Evolutionary conservation across 2,888 invertebrate species (phyloP), one percentile per base, ranked within the genome.

Genomic region (Pyrrhosoma nymphula): DNA sequence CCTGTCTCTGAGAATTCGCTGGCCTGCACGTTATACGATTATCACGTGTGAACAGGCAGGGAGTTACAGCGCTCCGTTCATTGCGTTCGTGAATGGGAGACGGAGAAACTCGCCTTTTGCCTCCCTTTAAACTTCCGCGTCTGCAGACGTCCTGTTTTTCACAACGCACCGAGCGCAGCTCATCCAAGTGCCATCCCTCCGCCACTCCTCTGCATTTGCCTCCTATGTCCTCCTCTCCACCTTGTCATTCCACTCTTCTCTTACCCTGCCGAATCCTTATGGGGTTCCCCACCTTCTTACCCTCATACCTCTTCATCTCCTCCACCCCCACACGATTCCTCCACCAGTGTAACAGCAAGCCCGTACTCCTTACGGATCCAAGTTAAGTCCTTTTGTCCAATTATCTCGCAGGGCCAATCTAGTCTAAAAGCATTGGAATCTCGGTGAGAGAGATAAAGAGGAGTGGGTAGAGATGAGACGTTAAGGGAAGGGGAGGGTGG

Each of bases 351-450:
- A 55, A 35, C 82, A 35, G 82, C 82, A 82, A 82, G 82, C 89
- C 89, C 47, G 89, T 55, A n/a, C 89, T 89, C n/a, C 89, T 3
- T 55, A 55, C 89, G 55, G 55, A 89, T 47, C 89, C 55, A 56
- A 89, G 89, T 89, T 89, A 47, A 47, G 89, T 89, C 89, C 89
- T 89, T 89, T 89, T 89, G 89, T 56, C 47, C 89, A 89, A 89
- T 89, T 89, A 89, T 55, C 89, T 89, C 55, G 89, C 35, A 20
- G 89, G 56, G 55, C 89, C 89, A 89, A 89, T 89, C 89, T 89
- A 55, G 89, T 89, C 89, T 89, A 89, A 89, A 89, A 89, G 89
- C 89, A 89, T 47, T 89, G 89, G 89, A 89, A 89, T 89, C 89
- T 89, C 55, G 55, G 89, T 18, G 89, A 89, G 89, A 14, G 89